Evolutionary conservation across 2,888 invertebrate genomes (phyloP).

Genomic region (Hofmannophila pseudospretella): DNA sequence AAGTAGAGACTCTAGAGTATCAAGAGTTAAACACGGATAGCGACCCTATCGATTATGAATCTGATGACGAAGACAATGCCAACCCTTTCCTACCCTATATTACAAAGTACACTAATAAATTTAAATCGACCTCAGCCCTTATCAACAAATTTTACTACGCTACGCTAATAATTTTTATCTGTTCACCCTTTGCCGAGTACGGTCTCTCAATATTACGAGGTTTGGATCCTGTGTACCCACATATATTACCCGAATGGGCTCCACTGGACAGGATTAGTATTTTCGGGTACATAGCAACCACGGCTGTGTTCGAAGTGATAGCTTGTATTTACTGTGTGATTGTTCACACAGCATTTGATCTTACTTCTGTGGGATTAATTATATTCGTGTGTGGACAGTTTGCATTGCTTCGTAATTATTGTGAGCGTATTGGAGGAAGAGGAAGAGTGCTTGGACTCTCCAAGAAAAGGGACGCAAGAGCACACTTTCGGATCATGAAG

Average conservation of each 20-base stretch:
- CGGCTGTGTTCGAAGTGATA: slow-evolving; percentile 34
- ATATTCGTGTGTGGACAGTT: slow-evolving; percentile 57
- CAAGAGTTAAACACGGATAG: slow-evolving; percentile 22
- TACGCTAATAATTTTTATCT: slow-evolving; percentile 38
- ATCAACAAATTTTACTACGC: slow-evolving; percentile 38
- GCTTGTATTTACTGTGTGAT: slow-evolving; percentile 43
- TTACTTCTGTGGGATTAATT: slow-evolving; percentile 46
- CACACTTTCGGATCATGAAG: slow-evolving; percentile 41
- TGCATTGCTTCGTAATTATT: slow-evolving; percentile 33
- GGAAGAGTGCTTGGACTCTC: slow-evolving; percentile 27
- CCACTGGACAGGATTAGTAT: slow-evolving; percentile 33
- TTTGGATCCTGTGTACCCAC: slow-evolving; percentile 30
- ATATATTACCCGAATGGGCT: slow-evolving; percentile 50
- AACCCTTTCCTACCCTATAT: slow-evolving; percentile 21
- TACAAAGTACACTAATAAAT: slow-evolving; percentile 33
- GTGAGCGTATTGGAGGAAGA: slow-evolving; percentile 42
- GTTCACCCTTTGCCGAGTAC: slow-evolving; percentile 51
- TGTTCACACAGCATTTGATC: slow-evolving; percentile 50
- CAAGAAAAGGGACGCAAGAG: slow-evolving; percentile 36
- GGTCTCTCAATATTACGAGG: slow-evolving; percentile 21
- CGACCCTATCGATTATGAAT: slow-evolving; percentile 23
- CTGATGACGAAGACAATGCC: slow-evolving; percentile 27
- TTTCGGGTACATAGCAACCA: slow-evolving; percentile 31
- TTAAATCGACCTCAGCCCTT: slow-evolving; percentile 27
- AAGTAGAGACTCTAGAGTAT: slow-evolving; percentile 34